These are phyloP conservation scores for Aphrophora alni DNA, from an alignment of 2,888 invertebrate species.

Conservation along the genomic window DNA sequence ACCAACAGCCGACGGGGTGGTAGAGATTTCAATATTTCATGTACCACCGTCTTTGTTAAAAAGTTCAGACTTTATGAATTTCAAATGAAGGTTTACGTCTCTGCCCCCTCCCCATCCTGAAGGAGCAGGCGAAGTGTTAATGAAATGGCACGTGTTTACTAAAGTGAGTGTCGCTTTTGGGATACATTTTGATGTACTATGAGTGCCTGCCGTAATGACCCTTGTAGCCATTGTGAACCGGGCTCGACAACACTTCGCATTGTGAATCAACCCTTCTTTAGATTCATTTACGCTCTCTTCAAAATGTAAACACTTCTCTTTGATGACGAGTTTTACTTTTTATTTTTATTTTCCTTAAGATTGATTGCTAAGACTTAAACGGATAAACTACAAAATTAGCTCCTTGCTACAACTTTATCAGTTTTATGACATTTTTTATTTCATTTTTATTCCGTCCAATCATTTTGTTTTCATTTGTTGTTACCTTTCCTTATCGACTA, in stretches of 20 bases:
- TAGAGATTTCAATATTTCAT: neutral
- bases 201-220: conserved; percentile 22
- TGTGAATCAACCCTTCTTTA: neutral
- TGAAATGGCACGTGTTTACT: conserved; percentile 6
- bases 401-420: no score
- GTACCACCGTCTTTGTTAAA: neutral
- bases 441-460: no score
- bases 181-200: conserved; percentile 34
- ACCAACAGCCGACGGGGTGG: neutral
- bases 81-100: neutral
- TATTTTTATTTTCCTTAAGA: neutral
- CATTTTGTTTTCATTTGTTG: no score
- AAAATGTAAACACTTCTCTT: neutral
- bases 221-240: conserved; percentile 14
- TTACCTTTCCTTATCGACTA: no score
- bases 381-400: neutral
- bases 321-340: neutral
- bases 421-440: no score
- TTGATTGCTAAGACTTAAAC: neutral
- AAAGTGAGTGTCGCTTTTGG: conserved; percentile 14
- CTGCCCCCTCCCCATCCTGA: no score
- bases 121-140: neutral
- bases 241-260: neutral
- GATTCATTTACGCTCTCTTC: neutral
- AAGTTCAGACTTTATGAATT: conserved; percentile 2